Conservation (phyloP, 2,113 vertebrate genomes). For the Agelaius tricolor region DNA sequence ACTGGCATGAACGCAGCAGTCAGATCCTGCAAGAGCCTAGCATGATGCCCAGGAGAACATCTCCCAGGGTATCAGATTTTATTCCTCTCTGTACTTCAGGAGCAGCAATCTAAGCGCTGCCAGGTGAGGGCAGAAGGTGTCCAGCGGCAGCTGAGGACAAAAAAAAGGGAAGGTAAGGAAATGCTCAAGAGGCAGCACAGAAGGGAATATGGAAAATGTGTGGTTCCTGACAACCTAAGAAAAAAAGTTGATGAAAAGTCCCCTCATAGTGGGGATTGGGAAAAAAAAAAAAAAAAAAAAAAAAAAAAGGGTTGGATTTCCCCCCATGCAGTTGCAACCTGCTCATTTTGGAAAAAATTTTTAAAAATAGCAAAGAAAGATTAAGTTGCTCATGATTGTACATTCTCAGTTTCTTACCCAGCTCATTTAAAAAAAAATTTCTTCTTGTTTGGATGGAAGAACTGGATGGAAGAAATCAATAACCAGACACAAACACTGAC, state of each 20-base stretch:
- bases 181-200: neutral
- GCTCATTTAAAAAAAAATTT: neutral
- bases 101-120: neutral
- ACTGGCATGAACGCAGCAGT: neutral
- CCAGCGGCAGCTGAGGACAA: neutral
- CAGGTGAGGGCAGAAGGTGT: neutral
- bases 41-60: neutral
- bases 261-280: neutral
- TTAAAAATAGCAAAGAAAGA: neutral
- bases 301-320: neutral
- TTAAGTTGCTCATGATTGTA: neutral
- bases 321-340: neutral
- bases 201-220: neutral
- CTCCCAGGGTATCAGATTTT: neutral
- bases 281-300: neutral
- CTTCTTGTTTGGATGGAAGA: neutral
- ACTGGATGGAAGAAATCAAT: neutral
- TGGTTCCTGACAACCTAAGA: neutral
- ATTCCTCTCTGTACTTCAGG: neutral
- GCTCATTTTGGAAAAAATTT: neutral
- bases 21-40: neutral
- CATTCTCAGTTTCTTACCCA: neutral
- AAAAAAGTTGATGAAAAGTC: rapidly evolving
- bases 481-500: neutral
- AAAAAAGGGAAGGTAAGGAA: neutral